Evolutionary conservation across 2,888 invertebrate genomes (phyloP).

Genomic region (Podabrus alpinus): DNA sequence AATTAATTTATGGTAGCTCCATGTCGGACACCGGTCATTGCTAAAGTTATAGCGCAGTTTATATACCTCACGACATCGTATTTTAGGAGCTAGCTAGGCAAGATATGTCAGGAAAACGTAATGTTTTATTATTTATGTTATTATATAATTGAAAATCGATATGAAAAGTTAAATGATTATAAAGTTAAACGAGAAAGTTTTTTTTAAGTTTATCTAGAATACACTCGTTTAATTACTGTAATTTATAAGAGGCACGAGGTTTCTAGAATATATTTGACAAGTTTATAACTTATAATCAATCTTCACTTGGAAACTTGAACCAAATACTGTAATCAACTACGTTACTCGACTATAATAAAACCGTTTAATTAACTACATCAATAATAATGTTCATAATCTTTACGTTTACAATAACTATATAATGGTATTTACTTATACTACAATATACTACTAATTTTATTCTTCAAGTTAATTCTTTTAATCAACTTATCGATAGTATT

Average conservation of each 20-base stretch:
- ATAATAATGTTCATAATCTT: slow-evolving; percentile 22
- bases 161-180: slow-evolving; percentile 14
- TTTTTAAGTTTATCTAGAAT: slow-evolving; percentile 3
- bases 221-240: slow-evolving; percentile 23
- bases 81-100: slow-evolving; percentile 18
- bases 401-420: background rate
- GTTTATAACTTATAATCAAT: slow-evolving; percentile 4
- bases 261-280: background rate
- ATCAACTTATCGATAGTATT: background rate
- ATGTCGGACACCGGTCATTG: slow-evolving; percentile 55
- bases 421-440: background rate
- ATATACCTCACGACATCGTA: slow-evolving; percentile 28
- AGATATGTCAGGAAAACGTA: slow-evolving; percentile 14
- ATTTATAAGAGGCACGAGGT: slow-evolving; percentile 15
- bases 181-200: slow-evolving; percentile 11
- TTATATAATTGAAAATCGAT: slow-evolving; percentile 23
- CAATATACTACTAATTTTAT: background rate
- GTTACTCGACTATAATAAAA: slow-evolving; percentile 7
- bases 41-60: slow-evolving; percentile 49
- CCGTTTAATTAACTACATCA: slow-evolving; percentile 10
- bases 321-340: background rate
- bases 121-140: slow-evolving; percentile 10
- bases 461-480: background rate
- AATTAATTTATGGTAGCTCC: slow-evolving; percentile 55
- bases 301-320: background rate